Conservation (phyloP, 2,888 invertebrate genomes). For the Rhingia campestris region DNA sequence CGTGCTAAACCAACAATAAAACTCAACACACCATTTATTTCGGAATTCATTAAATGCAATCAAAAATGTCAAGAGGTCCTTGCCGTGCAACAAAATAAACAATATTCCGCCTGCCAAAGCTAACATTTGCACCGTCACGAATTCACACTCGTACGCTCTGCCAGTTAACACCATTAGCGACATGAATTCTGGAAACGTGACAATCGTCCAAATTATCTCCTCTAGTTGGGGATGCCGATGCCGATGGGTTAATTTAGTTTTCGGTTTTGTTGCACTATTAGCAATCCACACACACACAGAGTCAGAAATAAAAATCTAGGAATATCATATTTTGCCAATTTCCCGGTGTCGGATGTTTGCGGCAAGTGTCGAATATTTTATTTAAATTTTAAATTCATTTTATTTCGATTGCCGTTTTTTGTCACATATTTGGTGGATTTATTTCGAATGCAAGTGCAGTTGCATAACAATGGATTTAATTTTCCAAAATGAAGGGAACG, state of each 20-base stretch:
- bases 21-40: no score
- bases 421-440: background rate
- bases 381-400: background rate
- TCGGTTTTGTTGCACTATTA: background rate
- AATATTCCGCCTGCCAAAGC: background rate
- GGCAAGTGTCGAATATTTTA: background rate
- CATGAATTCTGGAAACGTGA: constrained; percentile 26
- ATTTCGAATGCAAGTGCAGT: background rate
- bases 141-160: constrained; percentile 2
- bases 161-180: constrained; percentile 23
- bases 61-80: no score
- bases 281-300: no score
- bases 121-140: constrained; percentile 29
- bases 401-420: background rate
- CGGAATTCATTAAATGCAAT: no score
- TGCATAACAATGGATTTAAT: constrained; percentile 3
- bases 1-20: no score
- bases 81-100: no score
- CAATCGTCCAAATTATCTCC: background rate
- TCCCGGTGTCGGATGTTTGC: constrained; percentile 1
- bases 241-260: constrained; percentile 8
- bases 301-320: no score
- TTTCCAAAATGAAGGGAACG: background rate
- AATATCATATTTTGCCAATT: constrained; percentile 3
- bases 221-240: background rate